Evolutionary conservation across 2,113 vertebrate genomes (phyloP).

Genomic region (Corythornis cristatus): DNA sequence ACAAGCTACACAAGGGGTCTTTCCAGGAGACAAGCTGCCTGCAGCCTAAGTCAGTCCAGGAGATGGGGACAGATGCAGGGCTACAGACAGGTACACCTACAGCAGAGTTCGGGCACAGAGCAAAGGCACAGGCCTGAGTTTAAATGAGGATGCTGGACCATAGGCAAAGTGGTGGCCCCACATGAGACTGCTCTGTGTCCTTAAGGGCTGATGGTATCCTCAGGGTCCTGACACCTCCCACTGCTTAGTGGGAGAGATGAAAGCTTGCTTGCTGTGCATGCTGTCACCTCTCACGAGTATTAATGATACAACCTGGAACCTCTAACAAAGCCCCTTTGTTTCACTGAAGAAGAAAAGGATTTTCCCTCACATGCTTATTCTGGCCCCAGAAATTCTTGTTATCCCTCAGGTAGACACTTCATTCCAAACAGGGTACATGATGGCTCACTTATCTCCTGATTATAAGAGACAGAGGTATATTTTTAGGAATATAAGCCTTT

Average conservation of each 20-base stretch:
- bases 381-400: background rate
- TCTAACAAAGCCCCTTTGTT: background rate
- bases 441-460: background rate
- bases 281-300: background rate
- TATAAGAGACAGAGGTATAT: background rate
- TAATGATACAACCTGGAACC: background rate
- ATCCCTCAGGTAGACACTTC: background rate
- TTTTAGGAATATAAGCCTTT: background rate
- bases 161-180: background rate
- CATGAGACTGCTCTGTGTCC: fast-evolving
- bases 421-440: background rate
- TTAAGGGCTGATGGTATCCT: background rate
- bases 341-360: background rate
- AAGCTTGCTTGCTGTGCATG: background rate
- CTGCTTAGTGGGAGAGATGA: background rate
- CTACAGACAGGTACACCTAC: background rate
- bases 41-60: background rate
- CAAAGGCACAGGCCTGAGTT: background rate
- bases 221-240: background rate
- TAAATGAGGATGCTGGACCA: background rate
- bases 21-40: background rate
- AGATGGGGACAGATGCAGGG: background rate
- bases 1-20: background rate
- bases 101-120: background rate
- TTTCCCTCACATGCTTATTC: background rate